Evolutionary conservation across 1,140 invertebrate genomes (phyloP).

Genomic region (Pteromalus puparum): DNA sequence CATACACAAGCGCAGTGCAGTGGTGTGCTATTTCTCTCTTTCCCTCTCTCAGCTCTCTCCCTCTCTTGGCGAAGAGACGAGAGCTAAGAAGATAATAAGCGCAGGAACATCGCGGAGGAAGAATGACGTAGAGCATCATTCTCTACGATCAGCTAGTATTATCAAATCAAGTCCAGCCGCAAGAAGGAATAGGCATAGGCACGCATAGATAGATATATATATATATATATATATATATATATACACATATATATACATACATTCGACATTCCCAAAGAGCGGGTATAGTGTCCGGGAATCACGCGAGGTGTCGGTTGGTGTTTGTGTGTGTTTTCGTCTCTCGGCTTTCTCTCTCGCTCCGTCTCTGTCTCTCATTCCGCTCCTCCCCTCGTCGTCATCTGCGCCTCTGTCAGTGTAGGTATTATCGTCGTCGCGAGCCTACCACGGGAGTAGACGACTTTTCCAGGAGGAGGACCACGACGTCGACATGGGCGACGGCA

Average conservation of each 20-base stretch:
- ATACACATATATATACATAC: not conserved
- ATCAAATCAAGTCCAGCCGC: not conserved
- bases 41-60: too few species aligned
- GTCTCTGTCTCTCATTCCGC: conserved; percentile 5
- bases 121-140: not conserved
- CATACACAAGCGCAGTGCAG: not conserved
- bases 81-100: not conserved
- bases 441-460: not conserved
- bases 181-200: not conserved
- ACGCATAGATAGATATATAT: too few species aligned
- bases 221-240: too few species aligned
- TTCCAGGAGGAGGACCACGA: not conserved
- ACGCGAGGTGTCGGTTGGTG: conserved; percentile 16
- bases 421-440: not conserved
- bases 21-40: too few species aligned
- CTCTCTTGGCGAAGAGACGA: too few species aligned
- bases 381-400: conserved; percentile 22
- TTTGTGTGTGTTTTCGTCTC: conserved; percentile 3
- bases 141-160: not conserved
- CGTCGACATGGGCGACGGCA: conserved; percentile 71
- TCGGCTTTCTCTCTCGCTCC: conserved; percentile 21
- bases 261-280: not conserved
- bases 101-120: not conserved
- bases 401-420: conserved; percentile 23
- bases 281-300: not conserved